Conservation (phyloP, 2,113 vertebrate species). For the Tupaia tana region DNA sequence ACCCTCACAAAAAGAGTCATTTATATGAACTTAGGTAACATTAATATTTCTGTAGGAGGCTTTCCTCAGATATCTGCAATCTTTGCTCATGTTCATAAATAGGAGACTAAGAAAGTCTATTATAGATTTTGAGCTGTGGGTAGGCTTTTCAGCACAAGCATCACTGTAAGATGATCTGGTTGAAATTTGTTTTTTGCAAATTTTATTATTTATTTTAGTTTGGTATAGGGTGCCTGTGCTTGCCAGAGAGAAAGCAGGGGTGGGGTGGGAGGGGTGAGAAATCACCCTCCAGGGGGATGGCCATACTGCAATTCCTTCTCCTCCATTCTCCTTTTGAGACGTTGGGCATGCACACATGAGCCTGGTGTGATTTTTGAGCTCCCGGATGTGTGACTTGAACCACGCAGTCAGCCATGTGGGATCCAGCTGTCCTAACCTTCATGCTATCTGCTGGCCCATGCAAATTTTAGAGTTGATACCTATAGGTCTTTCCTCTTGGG, state of each 20-base stretch:
- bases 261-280: no score
- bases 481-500: not conserved
- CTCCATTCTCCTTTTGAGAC: no score
- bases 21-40: constrained; percentile 27
- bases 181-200: constrained; percentile 1
- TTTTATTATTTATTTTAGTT: not conserved
- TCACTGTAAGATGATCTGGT: not conserved
- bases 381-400: no score
- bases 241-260: no score
- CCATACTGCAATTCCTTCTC: no score
- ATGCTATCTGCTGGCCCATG: no score
- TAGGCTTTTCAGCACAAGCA: not conserved
- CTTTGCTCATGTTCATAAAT: not conserved
- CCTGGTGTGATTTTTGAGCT: no score
- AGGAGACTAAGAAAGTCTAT: not conserved
- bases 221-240: no score
- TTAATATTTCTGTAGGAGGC: constrained; percentile 7
- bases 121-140: not conserved
- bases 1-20: not conserved
- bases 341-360: no score
- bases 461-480: not conserved
- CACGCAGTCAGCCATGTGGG: no score
- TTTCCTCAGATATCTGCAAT: constrained; percentile 38
- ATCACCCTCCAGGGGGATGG: no score
- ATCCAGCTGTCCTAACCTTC: no score